phyloP scores from a whole-genome alignment of 2,113 vertebrate species.

The Thryonomys swinderianus region DNA sequence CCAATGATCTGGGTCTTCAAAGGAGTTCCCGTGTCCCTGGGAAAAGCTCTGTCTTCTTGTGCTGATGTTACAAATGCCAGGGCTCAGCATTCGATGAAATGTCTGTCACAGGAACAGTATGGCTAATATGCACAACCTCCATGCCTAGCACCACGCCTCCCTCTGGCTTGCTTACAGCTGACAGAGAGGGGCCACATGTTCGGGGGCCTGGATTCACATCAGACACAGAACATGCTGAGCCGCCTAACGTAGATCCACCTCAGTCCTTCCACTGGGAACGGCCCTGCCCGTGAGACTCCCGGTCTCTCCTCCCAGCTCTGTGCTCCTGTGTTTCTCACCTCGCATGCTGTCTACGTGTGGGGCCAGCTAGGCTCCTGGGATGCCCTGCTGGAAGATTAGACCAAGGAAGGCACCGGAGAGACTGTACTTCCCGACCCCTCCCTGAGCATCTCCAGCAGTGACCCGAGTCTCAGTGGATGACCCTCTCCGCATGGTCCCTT shows the following conservation, averaged over 20 bases:
- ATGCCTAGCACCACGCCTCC: accelerated
- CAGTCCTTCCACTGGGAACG: too few species aligned
- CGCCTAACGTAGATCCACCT: too few species aligned
- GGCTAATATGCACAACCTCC: accelerated
- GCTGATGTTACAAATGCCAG: not conserved
- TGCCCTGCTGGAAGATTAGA: not conserved
- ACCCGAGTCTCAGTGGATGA: too few species aligned
- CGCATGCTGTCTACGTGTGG: not conserved
- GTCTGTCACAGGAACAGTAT: accelerated
- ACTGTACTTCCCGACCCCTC: accelerated
- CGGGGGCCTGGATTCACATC: too few species aligned
- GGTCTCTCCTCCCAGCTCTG: too few species aligned
- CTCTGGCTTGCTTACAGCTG: not conserved
- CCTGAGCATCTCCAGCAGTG: not conserved
- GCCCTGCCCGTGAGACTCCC: too few species aligned
- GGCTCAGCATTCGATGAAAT: not conserved
- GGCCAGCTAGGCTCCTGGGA: too few species aligned
- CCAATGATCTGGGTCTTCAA: accelerated
- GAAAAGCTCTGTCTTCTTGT: accelerated
- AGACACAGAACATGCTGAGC: too few species aligned
- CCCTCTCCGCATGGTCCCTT: accelerated
- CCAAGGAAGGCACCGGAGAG: not conserved
- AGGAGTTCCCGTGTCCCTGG: not conserved
- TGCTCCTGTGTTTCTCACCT: too few species aligned
- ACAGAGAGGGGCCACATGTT: not conserved